These are phyloP conservation scores for Gyrodactylus bullatarudis DNA, from an alignment of 1,140 invertebrate genomes.

Conservation along the genomic window DNA sequence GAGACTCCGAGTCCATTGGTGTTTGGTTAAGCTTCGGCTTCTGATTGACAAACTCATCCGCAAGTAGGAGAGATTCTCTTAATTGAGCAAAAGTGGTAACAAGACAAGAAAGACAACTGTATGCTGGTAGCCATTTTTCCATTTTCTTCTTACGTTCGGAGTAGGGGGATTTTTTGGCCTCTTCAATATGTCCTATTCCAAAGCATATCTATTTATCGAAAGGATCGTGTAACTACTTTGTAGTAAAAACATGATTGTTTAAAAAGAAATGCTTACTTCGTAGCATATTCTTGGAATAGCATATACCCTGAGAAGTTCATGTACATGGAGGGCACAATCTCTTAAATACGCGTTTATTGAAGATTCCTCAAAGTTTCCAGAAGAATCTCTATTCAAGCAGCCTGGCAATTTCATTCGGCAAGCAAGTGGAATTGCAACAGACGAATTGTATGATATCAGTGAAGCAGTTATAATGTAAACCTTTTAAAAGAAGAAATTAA, in stretches of 20 bases:
- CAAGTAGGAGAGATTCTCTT: neutral
- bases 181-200: too few relatives aligned
- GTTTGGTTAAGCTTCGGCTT: neutral
- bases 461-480: neutral
- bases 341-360: neutral
- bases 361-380: neutral
- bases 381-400: neutral
- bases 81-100: neutral
- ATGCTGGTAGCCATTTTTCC: neutral
- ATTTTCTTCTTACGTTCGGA: neutral
- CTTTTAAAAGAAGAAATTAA: neutral
- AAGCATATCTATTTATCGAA: too few relatives aligned
- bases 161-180: too few relatives aligned
- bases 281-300: neutral
- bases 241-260: neutral
- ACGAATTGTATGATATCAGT: neutral
- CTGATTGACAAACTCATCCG: neutral
- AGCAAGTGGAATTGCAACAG: neutral
- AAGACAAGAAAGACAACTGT: neutral
- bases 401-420: neutral
- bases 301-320: neutral
- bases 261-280: neutral
- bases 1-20: neutral
- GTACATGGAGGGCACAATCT: neutral
- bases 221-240: neutral